Evolutionary conservation across 2,113 vertebrate species (phyloP), one percentile per base, ranked within the genome.

Genomic region (Cromileptes altivelis): DNA sequence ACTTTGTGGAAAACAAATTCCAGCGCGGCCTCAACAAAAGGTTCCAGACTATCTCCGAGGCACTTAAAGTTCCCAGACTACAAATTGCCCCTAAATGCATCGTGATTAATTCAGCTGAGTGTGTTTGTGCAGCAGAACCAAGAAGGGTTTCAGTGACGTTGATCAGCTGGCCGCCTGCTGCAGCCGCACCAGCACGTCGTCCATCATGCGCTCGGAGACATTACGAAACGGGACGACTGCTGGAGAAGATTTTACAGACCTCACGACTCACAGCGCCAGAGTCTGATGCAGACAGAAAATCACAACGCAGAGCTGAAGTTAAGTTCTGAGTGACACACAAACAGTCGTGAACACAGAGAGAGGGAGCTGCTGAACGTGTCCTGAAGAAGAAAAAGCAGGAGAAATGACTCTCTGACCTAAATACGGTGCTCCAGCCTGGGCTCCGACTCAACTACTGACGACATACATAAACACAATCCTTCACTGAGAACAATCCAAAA

Each of bases 61-160:
- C 62, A 79, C 64, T 86, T 82, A 40, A 78, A 78, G 69, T 85
- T 89, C 61, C 86, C 56, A 80, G 86, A 90, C 80, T 42, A 67
- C 63, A 86, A 89, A 91, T 87, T 90, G 76, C 62, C 76, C 61
- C 21, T 8, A 72, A 93, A 85, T 80, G 80, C 21, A 0, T 57
- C 62, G 56, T 64, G 70, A 83, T 84, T 37, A 25, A 88, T 75
- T 84, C 47, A 76, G 79, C 57, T 11, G 61, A 58, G 75, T 75
- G 70, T 0, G 10, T 76, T 60, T 76, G 62, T 75, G 61, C 65
- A 70, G 67, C 21, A 58, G 63, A 76, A 42, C 10, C 12, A 40
- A 74, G 57, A 73, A 52, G 21, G 25, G 18, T 27, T 78, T 75
- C 45, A 78, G 52, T 68, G 60, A 80, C n/a, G 18, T 2, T 60